Conservation (phyloP, 2,888 invertebrate genomes). For the Drosophila helvetica region DNA sequence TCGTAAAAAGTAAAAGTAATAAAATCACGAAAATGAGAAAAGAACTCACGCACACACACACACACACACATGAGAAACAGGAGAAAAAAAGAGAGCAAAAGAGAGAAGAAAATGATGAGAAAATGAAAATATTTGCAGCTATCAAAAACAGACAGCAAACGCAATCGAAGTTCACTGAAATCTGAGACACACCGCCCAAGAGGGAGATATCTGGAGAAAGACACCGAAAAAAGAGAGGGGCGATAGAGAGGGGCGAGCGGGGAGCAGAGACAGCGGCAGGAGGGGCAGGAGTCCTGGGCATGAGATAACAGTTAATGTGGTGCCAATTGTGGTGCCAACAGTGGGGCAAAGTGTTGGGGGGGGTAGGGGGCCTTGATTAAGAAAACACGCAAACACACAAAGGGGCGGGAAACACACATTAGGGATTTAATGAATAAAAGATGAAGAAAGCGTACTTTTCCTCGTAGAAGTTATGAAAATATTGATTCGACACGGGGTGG, state of each 20-base stretch:
- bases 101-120: conserved; percentile 41
- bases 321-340: conserved; percentile 45
- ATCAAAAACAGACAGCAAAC: conserved; percentile 56
- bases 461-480: background rate
- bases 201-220: conserved; percentile 5
- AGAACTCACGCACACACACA: conserved; percentile 49
- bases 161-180: conserved; percentile 44
- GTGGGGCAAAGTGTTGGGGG: conserved; percentile 13
- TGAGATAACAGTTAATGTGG: conserved; percentile 62
- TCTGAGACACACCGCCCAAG: background rate
- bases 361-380: conserved; percentile 14
- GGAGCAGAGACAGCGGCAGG: background rate
- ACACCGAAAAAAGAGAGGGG: background rate
- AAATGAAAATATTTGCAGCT: conserved; percentile 55
- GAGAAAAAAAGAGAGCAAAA: background rate
- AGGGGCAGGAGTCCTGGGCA: background rate
- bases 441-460: background rate
- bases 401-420: background rate
- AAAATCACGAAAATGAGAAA: conserved; percentile 77
- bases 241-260: background rate
- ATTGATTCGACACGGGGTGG: background rate
- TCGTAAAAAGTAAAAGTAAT: conserved; percentile 79
- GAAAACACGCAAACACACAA: conserved; percentile 21
- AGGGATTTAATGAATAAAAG: background rate
- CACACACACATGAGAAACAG: conserved; percentile 10